Percentiles rank a stretch among this genome's conserved stretches.
phyloP scores from a whole-genome alignment of 2,797 vertebrate genomes.

The Hippocampus kuda region DNA sequence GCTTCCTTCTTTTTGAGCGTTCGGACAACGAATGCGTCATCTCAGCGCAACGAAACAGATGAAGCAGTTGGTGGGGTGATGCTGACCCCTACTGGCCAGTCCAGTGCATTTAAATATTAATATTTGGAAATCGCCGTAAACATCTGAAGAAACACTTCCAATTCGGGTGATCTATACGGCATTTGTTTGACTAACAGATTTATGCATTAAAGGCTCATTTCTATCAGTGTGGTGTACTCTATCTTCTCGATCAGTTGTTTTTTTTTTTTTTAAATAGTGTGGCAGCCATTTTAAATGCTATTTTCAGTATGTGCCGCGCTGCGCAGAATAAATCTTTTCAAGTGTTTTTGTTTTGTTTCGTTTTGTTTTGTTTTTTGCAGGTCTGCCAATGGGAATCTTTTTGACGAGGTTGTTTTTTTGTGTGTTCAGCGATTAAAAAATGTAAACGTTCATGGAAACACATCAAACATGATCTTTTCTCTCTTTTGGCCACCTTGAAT shows the following conservation, averaged over 20 bases:
- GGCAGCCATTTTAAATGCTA: no score
- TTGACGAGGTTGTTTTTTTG: neutral
- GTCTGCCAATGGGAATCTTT: neutral
- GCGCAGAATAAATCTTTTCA: no score
- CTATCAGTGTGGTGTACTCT: no score
- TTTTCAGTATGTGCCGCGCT: no score
- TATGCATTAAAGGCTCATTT: neutral
- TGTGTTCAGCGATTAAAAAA: no score
- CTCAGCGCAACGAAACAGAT: conserved; percentile 25
- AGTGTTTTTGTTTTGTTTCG: neutral
- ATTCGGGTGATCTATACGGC: neutral
- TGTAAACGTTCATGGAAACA: no score
- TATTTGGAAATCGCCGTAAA: no score
- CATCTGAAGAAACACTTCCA: neutral
- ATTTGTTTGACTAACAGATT: neutral
- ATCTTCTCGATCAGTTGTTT: no score
- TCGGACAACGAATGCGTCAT: conserved; percentile 57
- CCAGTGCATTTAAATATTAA: neutral
- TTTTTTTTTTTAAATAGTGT: no score
- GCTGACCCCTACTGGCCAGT: conserved; percentile 59
- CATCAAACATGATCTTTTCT: neutral
- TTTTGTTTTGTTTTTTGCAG: neutral
- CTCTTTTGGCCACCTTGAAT: no score
- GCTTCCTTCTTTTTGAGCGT: conserved; percentile 45
- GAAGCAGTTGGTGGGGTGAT: conserved; percentile 31